Evolutionary conservation across 2,113 vertebrate genomes (phyloP).

Genomic region (Telmatochromis brichardi): DNA sequence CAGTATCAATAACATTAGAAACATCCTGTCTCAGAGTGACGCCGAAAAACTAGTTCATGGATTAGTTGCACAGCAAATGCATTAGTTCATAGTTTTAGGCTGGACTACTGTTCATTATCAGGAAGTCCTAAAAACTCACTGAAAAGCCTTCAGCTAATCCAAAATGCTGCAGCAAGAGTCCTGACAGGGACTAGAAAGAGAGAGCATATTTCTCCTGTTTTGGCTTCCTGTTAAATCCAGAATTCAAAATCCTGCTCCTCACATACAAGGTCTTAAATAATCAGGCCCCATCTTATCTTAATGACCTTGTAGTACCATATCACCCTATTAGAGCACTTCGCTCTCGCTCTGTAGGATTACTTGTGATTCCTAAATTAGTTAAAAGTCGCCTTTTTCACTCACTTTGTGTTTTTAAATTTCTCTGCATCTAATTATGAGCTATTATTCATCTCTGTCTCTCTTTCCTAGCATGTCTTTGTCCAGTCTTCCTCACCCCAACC

Average conservation of each 20-base stretch:
- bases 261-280: background rate
- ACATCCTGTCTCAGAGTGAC: background rate
- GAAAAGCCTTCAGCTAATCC: accelerated
- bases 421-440: background rate
- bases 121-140: background rate
- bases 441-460: background rate
- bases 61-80: background rate
- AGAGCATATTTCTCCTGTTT: background rate
- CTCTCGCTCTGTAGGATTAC: accelerated
- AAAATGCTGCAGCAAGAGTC: background rate
- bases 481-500: background rate
- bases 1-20: background rate
- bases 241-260: background rate
- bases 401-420: background rate
- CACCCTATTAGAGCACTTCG: background rate
- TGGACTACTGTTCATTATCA: background rate
- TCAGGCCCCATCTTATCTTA: background rate
- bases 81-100: background rate
- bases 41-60: background rate
- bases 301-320: background rate
- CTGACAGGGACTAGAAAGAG: background rate
- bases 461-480: background rate
- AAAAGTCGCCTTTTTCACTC: background rate
- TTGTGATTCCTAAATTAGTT: accelerated
- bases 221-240: background rate